Evolutionary conservation across 2,113 vertebrate genomes (phyloP).

Genomic region (Paramisgurnus dabryanus): DNA sequence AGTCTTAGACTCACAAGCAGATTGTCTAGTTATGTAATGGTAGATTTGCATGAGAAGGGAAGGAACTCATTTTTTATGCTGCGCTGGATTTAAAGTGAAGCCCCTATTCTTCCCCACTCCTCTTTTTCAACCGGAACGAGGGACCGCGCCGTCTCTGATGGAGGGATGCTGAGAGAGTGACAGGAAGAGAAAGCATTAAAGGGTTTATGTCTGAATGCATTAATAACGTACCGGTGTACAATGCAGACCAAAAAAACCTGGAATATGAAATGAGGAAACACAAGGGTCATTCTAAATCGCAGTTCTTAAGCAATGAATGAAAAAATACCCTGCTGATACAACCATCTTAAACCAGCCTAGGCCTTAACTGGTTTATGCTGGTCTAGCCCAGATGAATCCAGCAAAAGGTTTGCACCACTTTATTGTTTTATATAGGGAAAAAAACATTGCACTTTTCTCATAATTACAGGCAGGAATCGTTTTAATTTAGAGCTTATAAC

Average conservation of each 20-base stretch:
- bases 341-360: too few relatives aligned
- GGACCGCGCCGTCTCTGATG: constrained; percentile 41
- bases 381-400: too few relatives aligned
- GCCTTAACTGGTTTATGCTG: too few relatives aligned
- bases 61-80: constrained; percentile 44
- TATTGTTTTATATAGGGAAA: too few relatives aligned
- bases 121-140: constrained; percentile 41
- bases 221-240: constrained; percentile 44
- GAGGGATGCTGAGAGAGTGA: constrained; percentile 58
- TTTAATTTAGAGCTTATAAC: too few relatives aligned
- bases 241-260: constrained; percentile 25
- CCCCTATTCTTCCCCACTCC: constrained; percentile 29
- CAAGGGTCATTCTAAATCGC: neutral
- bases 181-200: constrained; percentile 56
- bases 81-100: constrained; percentile 47
- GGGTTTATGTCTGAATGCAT: constrained; percentile 54
- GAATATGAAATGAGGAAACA: constrained; percentile 33
- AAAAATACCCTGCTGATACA: neutral
- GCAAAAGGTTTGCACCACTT: too few relatives aligned
- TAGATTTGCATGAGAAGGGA: constrained; percentile 57
- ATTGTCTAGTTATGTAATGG: constrained; percentile 52
- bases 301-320: neutral
- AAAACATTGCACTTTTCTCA: too few relatives aligned
- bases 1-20: constrained; percentile 35
- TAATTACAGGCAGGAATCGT: too few relatives aligned